Evolutionary conservation across 1,140 invertebrate species (phyloP).

Genomic region (Drosophila truncata): DNA sequence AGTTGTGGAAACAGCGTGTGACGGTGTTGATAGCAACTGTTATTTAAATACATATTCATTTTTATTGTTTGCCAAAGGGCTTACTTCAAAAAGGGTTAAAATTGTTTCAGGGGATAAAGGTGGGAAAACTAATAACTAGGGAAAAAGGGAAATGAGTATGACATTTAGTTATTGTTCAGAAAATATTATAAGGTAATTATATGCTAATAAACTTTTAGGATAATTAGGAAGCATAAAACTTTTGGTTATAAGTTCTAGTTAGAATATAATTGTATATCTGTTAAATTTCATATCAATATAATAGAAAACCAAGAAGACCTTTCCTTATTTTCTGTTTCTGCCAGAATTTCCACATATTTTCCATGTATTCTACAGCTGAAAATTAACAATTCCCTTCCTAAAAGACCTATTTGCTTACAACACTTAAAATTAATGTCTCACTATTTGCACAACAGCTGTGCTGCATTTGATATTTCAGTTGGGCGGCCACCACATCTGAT

Average conservation of each 20-base stretch:
- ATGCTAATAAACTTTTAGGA: background rate
- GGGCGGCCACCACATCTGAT: background rate
- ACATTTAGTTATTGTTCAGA: background rate
- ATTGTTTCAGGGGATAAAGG: background rate
- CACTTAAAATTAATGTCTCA: constrained; percentile 80
- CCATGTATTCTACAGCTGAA: background rate
- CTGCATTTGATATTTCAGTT: constrained; percentile 57
- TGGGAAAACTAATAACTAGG: constrained; percentile 14
- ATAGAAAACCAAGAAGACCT: background rate
- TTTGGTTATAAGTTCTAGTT: background rate
- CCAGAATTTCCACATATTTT: too few relatives aligned
- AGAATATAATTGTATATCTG: background rate
- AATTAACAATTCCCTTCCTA: constrained; percentile 6
- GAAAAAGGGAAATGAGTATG: background rate
- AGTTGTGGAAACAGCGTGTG: constrained; percentile 45
- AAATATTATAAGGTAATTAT: background rate
- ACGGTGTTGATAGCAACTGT: constrained; percentile 67
- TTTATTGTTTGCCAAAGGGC: constrained; percentile 63
- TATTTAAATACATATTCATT: constrained; percentile 63
- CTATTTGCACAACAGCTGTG: constrained; percentile 78
- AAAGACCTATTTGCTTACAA: constrained; percentile 30
- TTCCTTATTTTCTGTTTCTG: background rate
- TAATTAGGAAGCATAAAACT: background rate
- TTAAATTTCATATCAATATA: background rate
- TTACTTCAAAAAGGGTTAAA: constrained; percentile 4